phyloP scores from a whole-genome alignment of 2,113 vertebrate species.

The Oncorhynchus mykiss region DNA sequence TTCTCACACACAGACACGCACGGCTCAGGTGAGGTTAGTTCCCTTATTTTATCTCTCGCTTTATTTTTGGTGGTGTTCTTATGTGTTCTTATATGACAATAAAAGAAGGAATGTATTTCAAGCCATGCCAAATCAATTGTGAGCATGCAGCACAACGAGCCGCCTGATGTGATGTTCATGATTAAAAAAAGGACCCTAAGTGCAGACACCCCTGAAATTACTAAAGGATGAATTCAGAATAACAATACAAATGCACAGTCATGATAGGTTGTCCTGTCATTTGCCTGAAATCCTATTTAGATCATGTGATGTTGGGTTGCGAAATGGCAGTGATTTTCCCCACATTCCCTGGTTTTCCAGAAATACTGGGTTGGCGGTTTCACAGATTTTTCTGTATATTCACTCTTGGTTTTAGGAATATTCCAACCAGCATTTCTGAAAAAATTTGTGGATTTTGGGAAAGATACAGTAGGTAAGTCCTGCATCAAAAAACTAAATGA shows the following conservation, averaged over 20 bases:
- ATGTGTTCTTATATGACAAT: not conserved
- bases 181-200: not conserved
- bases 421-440: no score
- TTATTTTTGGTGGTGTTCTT: no score
- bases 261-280: not conserved
- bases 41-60: not conserved
- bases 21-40: conserved; percentile 20
- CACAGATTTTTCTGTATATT: no score
- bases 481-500: no score
- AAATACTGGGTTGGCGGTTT: no score
- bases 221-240: not conserved
- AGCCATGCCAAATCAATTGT: conserved; percentile 15
- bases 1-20: conserved; percentile 26
- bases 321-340: no score
- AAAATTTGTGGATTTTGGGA: no score
- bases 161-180: not conserved
- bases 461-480: no score
- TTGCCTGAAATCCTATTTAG: not conserved
- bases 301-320: no score
- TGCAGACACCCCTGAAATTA: not conserved
- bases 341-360: no score
- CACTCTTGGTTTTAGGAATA: no score
- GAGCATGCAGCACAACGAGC: not conserved
- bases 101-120: conserved; percentile 8
- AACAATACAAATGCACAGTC: not conserved